Evolutionary conservation across 2,888 invertebrate species (phyloP).

Genomic region (Chironomus riparius): DNA sequence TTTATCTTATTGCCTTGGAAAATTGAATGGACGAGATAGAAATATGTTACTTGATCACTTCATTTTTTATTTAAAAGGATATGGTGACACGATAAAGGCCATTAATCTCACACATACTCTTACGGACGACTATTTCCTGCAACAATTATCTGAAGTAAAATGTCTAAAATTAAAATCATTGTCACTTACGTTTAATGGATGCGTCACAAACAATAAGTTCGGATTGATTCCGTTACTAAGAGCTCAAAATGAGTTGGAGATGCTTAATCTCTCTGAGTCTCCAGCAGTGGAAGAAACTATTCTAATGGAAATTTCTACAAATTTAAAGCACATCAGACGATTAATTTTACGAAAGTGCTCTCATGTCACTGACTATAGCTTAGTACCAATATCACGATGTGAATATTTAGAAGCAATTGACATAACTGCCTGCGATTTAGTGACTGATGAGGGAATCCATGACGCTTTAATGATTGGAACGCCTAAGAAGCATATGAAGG

Average conservation of each 20-base stretch:
- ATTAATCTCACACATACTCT: constrained; percentile 2
- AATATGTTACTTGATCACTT: constrained; percentile 13
- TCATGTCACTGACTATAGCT: constrained; percentile 17
- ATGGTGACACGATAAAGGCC: constrained; percentile 8
- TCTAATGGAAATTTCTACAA: constrained; percentile 7
- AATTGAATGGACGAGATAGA: background rate
- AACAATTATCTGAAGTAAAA: constrained; percentile 14
- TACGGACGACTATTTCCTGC: constrained; percentile 13
- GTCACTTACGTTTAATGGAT: constrained; percentile 16
- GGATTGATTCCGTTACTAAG: constrained; percentile 9
- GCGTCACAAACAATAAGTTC: constrained; percentile 3
- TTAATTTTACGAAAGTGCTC: constrained; percentile 8
- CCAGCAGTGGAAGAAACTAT: constrained; percentile 23
- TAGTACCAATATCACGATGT: background rate
- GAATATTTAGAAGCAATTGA: constrained; percentile 14
- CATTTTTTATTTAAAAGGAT: constrained; percentile 14
- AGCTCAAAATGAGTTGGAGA: constrained; percentile 7
- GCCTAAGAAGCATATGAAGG: constrained; percentile 7
- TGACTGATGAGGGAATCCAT: constrained; percentile 12
- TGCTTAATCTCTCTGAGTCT: background rate
- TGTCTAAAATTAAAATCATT: constrained; percentile 10
- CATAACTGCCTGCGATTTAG: constrained; percentile 6
- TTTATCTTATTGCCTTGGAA: background rate
- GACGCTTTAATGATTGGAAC: constrained; percentile 4
- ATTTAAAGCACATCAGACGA: background rate